Conservation (phyloP, 2,113 vertebrate genomes). For the Lepisosteus osseus region DNA sequence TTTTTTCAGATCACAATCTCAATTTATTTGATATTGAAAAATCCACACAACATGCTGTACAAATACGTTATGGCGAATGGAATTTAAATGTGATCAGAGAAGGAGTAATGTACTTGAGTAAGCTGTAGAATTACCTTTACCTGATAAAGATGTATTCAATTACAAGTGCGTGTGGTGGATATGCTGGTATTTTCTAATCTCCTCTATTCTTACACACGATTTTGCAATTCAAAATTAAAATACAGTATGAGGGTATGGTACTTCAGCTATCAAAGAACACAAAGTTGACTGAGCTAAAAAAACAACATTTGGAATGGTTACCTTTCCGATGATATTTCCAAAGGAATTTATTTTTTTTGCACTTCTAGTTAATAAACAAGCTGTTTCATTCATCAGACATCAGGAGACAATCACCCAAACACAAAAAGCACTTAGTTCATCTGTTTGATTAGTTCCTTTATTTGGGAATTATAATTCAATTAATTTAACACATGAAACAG, state of each 20-base stretch:
- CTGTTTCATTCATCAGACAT: slow-evolving; percentile 34
- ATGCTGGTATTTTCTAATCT: slow-evolving; percentile 59
- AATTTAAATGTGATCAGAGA: too few species aligned
- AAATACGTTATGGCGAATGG: not conserved
- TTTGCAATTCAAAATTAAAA: slow-evolving; percentile 52
- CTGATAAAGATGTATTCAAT: slow-evolving; percentile 58
- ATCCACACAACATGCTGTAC: not conserved
- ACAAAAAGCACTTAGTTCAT: too few species aligned
- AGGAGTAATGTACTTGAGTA: slow-evolving; percentile 1
- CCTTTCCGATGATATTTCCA: slow-evolving; percentile 36
- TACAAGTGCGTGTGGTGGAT: slow-evolving; percentile 61
- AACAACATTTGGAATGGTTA: not conserved
- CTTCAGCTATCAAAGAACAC: slow-evolving; percentile 54
- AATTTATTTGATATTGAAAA: not conserved
- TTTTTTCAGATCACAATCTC: too few species aligned
- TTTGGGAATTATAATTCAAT: too few species aligned
- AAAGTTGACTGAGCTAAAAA: not conserved
- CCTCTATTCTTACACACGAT: slow-evolving; percentile 58
- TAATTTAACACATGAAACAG: too few species aligned
- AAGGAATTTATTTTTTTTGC: slow-evolving; percentile 55
- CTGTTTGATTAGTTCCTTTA: too few species aligned
- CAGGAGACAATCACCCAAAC: slow-evolving; percentile 8
- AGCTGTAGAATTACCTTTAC: slow-evolving; percentile 13
- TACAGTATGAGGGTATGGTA: slow-evolving; percentile 52
- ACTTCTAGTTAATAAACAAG: slow-evolving; percentile 49